Evolutionary conservation across 2,113 vertebrate species (phyloP).

Genomic region (Hippoglossus stenolepis): DNA sequence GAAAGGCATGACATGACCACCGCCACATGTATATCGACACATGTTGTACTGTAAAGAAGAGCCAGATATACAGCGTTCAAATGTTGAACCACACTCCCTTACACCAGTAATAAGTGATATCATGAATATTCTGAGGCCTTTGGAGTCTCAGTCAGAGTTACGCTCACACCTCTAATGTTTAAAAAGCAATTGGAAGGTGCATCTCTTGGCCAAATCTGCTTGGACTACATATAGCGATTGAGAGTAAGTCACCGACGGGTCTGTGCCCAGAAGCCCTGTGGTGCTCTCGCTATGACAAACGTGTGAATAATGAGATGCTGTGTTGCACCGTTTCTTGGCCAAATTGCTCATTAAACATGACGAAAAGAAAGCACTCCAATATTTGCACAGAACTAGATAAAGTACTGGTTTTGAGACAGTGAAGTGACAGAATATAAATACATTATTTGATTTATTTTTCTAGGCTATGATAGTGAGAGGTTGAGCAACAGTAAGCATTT

Average conservation of each 20-base stretch:
- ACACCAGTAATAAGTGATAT: background rate
- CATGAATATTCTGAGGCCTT: background rate
- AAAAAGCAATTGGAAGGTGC: conserved; percentile 21
- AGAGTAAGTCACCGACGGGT: conserved; percentile 37
- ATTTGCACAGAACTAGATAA: background rate
- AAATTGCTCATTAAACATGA: conserved; percentile 1
- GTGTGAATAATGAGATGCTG: conserved; percentile 28
- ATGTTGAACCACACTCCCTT: background rate
- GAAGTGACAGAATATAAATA: background rate
- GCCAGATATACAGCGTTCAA: background rate
- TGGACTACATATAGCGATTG: conserved; percentile 46
- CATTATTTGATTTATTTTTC: background rate
- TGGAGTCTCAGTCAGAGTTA: background rate
- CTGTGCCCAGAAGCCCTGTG: conserved; percentile 50
- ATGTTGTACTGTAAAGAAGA: background rate
- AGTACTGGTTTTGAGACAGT: background rate
- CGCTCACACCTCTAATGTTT: conserved; percentile 33
- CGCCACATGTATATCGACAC: conserved; percentile 1
- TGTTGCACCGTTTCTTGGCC: background rate
- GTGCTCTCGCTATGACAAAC: conserved; percentile 42
- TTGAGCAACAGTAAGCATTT: background rate
- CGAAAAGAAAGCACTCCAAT: background rate
- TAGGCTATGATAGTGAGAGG: background rate
- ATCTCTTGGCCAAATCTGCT: conserved; percentile 46
- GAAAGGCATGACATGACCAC: background rate